Conservation (phyloP, 2,113 vertebrate species). For the Amphiprion percula region DNA sequence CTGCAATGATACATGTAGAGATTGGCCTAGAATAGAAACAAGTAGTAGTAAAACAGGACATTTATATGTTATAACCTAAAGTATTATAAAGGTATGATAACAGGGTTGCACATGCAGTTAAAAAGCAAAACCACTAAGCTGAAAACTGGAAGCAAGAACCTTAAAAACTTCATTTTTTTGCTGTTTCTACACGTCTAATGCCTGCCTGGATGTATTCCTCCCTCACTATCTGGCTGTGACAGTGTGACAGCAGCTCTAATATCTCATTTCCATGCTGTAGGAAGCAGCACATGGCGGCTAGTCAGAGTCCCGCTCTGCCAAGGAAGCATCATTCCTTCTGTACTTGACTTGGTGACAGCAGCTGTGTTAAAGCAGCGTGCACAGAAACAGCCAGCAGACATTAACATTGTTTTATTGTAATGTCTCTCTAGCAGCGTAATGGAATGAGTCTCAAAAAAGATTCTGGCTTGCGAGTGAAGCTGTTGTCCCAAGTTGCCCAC, state of each 20-base stretch:
- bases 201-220: slow-evolving; percentile 4
- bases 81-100: too few relatives aligned
- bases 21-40: too few relatives aligned
- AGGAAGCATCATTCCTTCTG: slow-evolving; percentile 7
- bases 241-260: slow-evolving; percentile 40
- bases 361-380: slow-evolving; percentile 4
- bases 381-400: slow-evolving; percentile 28
- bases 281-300: slow-evolving; percentile 38
- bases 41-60: too few relatives aligned
- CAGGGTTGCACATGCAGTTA: too few relatives aligned
- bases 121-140: not conserved
- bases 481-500: not conserved
- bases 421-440: not conserved
- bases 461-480: not conserved
- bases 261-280: slow-evolving; percentile 40
- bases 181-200: slow-evolving; percentile 8
- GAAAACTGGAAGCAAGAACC: not conserved
- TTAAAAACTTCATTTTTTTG: not conserved
- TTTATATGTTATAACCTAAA: too few relatives aligned
- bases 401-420: slow-evolving; percentile 31
- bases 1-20: not conserved
- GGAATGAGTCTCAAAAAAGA: not conserved
- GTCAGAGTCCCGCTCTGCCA: slow-evolving; percentile 32
- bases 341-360: slow-evolving; percentile 22
- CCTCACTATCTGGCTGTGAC: slow-evolving; percentile 44